phyloP scores from a whole-genome alignment of 1,140 invertebrate genomes.

The Pentalonia nigronervosa region DNA sequence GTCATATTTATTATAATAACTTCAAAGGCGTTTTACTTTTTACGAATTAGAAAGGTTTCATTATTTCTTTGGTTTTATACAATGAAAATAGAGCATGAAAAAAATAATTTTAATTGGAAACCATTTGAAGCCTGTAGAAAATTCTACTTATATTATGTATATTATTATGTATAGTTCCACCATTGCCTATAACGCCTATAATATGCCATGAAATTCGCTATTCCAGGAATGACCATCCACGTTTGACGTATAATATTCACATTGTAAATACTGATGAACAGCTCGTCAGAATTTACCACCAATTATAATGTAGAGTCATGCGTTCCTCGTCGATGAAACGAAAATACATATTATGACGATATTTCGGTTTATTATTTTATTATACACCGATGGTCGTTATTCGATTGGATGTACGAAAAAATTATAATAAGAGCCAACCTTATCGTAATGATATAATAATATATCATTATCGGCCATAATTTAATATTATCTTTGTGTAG shows the following conservation, averaged over 20 bases:
- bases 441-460: background rate
- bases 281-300: background rate
- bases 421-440: background rate
- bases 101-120: background rate
- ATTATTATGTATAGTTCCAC: too few species aligned
- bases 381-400: background rate
- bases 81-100: background rate
- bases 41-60: background rate
- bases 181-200: background rate
- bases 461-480: background rate
- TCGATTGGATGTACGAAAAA: background rate
- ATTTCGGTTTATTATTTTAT: background rate
- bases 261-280: background rate
- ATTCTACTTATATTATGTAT: too few species aligned
- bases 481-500: background rate
- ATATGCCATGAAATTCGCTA: background rate
- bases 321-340: background rate
- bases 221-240: background rate
- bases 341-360: background rate
- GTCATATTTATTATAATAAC: background rate
- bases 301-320: background rate
- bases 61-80: background rate
- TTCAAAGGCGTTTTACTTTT: background rate
- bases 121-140: too few species aligned
- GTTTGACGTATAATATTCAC: background rate